Evolutionary conservation across 2,888 invertebrate species (phyloP).

Genomic region (Spilosoma lubricipeda): DNA sequence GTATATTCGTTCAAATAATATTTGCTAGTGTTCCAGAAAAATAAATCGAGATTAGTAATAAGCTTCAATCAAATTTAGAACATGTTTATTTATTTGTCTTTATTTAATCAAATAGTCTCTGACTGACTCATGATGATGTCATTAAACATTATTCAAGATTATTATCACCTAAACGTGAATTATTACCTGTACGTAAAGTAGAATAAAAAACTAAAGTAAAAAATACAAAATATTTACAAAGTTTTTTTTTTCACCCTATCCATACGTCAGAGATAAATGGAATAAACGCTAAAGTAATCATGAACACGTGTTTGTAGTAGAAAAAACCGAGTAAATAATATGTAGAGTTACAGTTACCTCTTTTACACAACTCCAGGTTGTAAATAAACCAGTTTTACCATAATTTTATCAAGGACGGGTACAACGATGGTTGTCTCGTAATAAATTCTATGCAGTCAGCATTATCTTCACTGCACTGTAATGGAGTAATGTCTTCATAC

Average conservation of each 20-base stretch:
- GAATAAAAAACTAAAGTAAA: too few relatives aligned
- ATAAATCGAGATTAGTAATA: neutral
- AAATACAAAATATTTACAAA: too few relatives aligned
- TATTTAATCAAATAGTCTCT: neutral
- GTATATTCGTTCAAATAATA: slow-evolving; percentile 20
- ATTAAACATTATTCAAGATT: too few relatives aligned
- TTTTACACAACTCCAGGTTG: neutral
- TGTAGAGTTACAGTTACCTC: neutral
- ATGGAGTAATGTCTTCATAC: slow-evolving; percentile 30
- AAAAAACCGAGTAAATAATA: neutral
- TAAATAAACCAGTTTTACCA: neutral
- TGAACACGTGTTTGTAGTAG: neutral
- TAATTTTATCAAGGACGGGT: neutral
- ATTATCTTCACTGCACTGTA: neutral
- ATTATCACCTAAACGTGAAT: too few relatives aligned
- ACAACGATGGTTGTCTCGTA: neutral
- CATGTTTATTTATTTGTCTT: neutral
- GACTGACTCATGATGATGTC: neutral
- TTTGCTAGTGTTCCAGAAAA: slow-evolving; percentile 20
- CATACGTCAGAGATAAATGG: too few relatives aligned
- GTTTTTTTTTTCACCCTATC: too few relatives aligned
- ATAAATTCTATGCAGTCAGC: slow-evolving; percentile 6
- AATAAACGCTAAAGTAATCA: too few relatives aligned
- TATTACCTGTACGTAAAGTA: too few relatives aligned
- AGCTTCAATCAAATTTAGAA: neutral